phyloP scores from a whole-genome alignment of 1,140 invertebrate species.

The fruit fly (Drosophila melanogaster) region Release_6_plus_ISO1_MT NT_033777.3:21990501-21991000 shows the following conservation, averaged over 20 bases:
- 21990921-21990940: slow-evolving; percentile 25
- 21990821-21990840: too few species aligned
- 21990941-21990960: slow-evolving; percentile 42
- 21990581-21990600: slow-evolving; percentile 80
- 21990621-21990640: slow-evolving; percentile 37
- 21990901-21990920: slow-evolving; percentile 9
- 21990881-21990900: too few species aligned
- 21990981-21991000: slow-evolving; percentile 71
- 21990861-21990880: too few species aligned
- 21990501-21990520: slow-evolving; percentile 52
- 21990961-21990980: slow-evolving; percentile 42
- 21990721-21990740: slow-evolving; percentile 52
- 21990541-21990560: slow-evolving; percentile 33
- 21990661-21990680: slow-evolving; percentile 42
- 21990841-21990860: too few species aligned
- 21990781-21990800: neutral
- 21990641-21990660: slow-evolving; percentile 6
- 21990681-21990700: slow-evolving; percentile 48
- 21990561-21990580: slow-evolving; percentile 44
- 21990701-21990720: slow-evolving; percentile 66
- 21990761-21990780: neutral
- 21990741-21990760: slow-evolving; percentile 9
- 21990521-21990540: slow-evolving; percentile 54
- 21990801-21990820: neutral
- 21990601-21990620: slow-evolving; percentile 82